Evolutionary conservation across 2,113 vertebrate species (phyloP).

Genomic region (Riparia riparia): DNA sequence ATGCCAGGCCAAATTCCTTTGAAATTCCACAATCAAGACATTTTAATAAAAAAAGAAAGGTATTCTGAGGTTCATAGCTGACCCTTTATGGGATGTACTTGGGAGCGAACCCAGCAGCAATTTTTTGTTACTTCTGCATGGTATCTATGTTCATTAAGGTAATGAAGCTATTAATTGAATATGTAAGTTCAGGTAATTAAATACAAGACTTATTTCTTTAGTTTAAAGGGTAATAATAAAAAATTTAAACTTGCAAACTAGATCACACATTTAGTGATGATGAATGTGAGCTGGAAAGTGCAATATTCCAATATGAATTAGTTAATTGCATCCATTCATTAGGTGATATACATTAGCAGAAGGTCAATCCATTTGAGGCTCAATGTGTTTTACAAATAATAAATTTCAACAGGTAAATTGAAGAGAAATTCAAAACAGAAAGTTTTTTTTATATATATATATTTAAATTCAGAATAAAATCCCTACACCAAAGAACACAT

Average conservation of each 20-base stretch:
- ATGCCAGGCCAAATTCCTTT: background rate
- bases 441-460: background rate
- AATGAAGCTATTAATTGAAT: constrained; percentile 83
- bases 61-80: background rate
- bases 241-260: constrained; percentile 79
- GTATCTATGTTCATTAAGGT: constrained; percentile 74
- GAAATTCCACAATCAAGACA: background rate
- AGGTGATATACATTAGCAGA: constrained; percentile 77
- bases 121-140: background rate
- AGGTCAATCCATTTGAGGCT: constrained; percentile 78
- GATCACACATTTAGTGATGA: constrained; percentile 75
- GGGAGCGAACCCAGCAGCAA: constrained; percentile 1
- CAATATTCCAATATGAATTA: constrained; percentile 74
- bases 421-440: constrained; percentile 13
- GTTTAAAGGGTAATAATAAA: constrained; percentile 86
- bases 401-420: constrained; percentile 74
- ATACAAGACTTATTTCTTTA: constrained; percentile 78
- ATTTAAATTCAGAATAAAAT: background rate
- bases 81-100: background rate
- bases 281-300: constrained; percentile 78
- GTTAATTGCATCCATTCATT: constrained; percentile 81
- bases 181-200: constrained; percentile 83
- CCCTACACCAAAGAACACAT: background rate
- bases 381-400: constrained; percentile 76
- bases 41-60: background rate